A percentile compares a stretch with the other conserved stretches of the same genome.
phyloP scores from a whole-genome alignment of 2,113 vertebrate species.

The Recurvirostra avosetta region DNA sequence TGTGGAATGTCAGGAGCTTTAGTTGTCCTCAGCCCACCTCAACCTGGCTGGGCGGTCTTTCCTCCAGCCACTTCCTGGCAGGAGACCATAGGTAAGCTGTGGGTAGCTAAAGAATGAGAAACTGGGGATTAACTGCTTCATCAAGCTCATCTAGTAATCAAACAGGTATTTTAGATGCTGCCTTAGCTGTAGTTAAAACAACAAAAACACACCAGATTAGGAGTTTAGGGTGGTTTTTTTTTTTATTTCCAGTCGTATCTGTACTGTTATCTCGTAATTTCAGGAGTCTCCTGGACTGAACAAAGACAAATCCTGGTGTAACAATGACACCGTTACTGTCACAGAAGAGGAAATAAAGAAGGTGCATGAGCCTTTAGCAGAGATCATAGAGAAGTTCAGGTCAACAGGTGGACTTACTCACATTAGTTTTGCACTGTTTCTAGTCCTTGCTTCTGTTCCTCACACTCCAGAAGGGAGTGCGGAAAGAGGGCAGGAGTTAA shows the following conservation, averaged over 20 bases:
- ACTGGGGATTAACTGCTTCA: not conserved
- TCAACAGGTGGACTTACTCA: rapidly evolving
- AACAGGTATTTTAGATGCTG: slow-evolving; percentile 1
- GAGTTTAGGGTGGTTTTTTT: not conserved
- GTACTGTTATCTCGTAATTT: not conserved
- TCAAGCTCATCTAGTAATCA: not conserved
- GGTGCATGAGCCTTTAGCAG: not conserved
- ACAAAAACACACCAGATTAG: not conserved
- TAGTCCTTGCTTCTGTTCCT: not conserved
- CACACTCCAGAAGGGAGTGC: not conserved
- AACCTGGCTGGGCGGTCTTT: not conserved
- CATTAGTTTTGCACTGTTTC: not conserved
- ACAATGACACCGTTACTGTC: not conserved
- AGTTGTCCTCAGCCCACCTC: not conserved
- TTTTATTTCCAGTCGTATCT: not conserved
- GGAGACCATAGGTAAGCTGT: not conserved
- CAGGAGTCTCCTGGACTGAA: not conserved
- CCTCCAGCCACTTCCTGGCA: not conserved
- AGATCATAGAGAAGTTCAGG: not conserved
- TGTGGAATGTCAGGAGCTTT: slow-evolving; percentile 21
- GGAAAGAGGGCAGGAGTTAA: not conserved
- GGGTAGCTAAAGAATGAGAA: not conserved
- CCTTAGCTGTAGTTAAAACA: not conserved
- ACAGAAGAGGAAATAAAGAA: not conserved
- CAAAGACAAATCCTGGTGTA: not conserved